Base-by-base conservation (phyloP, 2,888 invertebrate genomes). In the Ectemnius cavifrons region DNA sequence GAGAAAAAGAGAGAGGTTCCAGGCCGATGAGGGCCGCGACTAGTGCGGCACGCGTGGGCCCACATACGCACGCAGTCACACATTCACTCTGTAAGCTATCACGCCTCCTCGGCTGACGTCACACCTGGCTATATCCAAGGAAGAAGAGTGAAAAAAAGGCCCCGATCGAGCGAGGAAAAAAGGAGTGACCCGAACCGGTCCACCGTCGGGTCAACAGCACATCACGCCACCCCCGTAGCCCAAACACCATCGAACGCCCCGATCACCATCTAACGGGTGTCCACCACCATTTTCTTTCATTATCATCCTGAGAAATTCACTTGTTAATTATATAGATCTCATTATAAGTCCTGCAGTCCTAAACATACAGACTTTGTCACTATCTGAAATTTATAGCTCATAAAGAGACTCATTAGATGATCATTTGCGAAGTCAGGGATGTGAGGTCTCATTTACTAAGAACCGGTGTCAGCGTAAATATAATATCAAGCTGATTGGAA, bases 121-220 rank as follows among this genome's bases (percentile, higher is more conserved):
- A 86, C 84, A 83, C 80, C 83, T 81, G 77, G 82, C 78, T 85
- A 78, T 84, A 84, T 82, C 79, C 74, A 66, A 61, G 67, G 45
- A 23, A 71, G 56, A 73, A 71, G 62, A 63, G 68, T 58, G 64
- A 75, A 23, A 80, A 83, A 83, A 80, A 78, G 73, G 70, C 60
- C 65, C 20, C 83, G 81, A 75, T 75, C 73, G 69, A 75, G 73
- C 66, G 66, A 67, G 69, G 79, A 80, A 81, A 83, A 80, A 80
- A 81, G 81, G 80, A 80, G 81, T 86, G 86, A 88, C 84, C 87
- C 84, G 89, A 89, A 89, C 89, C 89, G 89, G 89, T 89, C 87
- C 80, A 77, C 37, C 71, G 81, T 71, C 87, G 77, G 84, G 83
- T 83, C 83, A 83, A 83, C 83, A 83, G 83, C 83, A 83, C 71